Base-by-base conservation (phyloP, 2,888 invertebrate genomes). In the Sinelater perroti region DNA sequence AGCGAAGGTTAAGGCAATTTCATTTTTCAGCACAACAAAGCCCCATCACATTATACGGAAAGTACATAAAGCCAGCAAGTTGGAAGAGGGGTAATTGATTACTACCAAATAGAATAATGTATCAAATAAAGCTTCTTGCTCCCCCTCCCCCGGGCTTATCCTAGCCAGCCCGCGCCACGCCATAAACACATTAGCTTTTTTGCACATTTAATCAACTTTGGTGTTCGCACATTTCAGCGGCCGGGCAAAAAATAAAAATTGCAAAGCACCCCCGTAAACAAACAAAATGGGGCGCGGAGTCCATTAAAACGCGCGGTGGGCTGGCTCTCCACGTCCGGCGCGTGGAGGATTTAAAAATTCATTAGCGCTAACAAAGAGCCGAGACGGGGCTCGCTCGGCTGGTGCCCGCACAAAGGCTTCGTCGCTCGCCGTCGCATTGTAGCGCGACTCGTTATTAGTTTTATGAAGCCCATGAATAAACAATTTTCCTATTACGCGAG, bases 291-390 rank as follows among this genome's bases (percentile, higher is more conserved):
- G 24, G 21, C 24, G 24, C 14, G 24, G 24, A 40, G 14, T 40
- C 13, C 40, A 21, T 40, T 24, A 40, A 20, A 40, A 40, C 21
- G 2, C 20, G 10, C 21, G 8, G n/a, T 1, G 6, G 2, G n/a
- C 10, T 18, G 14, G 21, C 24, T 40, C 24, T 40, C 7, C 24
- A 11, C 20, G 8, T 40, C 24, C 40, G 24, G 8, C 35, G 16
- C 40, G 24, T 24, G 13, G 2, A 40, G 40, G 40, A 40, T 40
- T 40, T 40, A 40, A 40, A 40, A 40, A 40, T 24, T 40, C 40
- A 40, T 40, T 40, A 40, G 13, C 5, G 21, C 13, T 13, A 40
- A 40, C 40, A 40, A 40, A 40, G 24, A 10, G 40, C 40, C 40
- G 24, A 21, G 14, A 14, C 40, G 40, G 24, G 24, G 40, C 24